phyloP scores from a whole-genome alignment of 2,797 vertebrate species.

The Typhlichthys eigenmanni region DNA sequence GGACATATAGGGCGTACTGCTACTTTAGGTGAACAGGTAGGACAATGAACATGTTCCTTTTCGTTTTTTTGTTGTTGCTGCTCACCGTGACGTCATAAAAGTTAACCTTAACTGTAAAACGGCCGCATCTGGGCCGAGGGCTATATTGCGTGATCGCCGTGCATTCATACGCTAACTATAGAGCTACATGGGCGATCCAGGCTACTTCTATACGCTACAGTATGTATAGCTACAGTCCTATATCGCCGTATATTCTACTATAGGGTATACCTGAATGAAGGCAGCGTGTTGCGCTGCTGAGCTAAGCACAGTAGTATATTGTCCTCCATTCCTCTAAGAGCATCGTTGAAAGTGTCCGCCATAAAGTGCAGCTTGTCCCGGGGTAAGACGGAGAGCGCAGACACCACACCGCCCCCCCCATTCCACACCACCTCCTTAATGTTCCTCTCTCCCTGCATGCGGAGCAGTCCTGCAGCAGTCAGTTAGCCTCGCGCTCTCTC shows the following conservation, averaged over 20 bases:
- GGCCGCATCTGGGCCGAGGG: conserved; percentile 20
- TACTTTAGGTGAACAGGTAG: conserved; percentile 18
- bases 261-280: conserved; percentile 71
- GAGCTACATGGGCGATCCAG: conserved; percentile 47
- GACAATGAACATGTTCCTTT: too few species aligned
- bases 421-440: neutral
- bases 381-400: too few species aligned
- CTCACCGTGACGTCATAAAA: conserved; percentile 20
- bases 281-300: conserved; percentile 46
- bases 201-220: conserved; percentile 58
- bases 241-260: conserved; percentile 50
- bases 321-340: conserved; percentile 27
- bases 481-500: conserved; percentile 6
- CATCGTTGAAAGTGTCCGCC: conserved; percentile 22
- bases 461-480: conserved; percentile 31
- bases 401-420: too few species aligned
- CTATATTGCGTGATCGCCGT: conserved; percentile 42
- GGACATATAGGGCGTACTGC: conserved; percentile 22
- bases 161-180: conserved; percentile 48
- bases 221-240: conserved; percentile 35
- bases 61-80: too few species aligned
- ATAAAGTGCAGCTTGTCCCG: conserved; percentile 33
- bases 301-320: conserved; percentile 15
- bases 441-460: conserved; percentile 35
- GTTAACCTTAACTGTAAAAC: conserved; percentile 47